A percentile compares a stretch with the other conserved stretches of the same genome.
Evolutionary conservation across 1,140 invertebrate species (phyloP).

Genomic region (Lepidostoma basale): DNA sequence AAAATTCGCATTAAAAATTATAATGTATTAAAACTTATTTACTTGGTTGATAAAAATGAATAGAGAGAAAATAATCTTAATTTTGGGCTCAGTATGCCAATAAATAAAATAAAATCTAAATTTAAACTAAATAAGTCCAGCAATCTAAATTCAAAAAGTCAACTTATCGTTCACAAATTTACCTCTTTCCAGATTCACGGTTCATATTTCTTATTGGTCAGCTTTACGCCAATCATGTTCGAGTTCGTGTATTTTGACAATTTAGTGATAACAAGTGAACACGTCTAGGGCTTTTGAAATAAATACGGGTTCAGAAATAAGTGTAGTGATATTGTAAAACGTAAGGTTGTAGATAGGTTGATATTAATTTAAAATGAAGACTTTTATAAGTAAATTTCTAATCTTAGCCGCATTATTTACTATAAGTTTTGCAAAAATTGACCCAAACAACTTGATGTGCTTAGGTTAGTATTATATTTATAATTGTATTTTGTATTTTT

Average conservation of each 20-base stretch:
- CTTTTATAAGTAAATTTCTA: background rate
- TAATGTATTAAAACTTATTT: too few relatives aligned
- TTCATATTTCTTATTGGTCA: conserved; percentile 9
- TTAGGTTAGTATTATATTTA: conserved; percentile 50
- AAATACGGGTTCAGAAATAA: background rate
- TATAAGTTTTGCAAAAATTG: conserved; percentile 54
- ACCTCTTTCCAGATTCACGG: too few relatives aligned
- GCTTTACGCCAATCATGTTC: conserved; percentile 50
- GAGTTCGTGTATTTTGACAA: conserved; percentile 54
- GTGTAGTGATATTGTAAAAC: too few relatives aligned
- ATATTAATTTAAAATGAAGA: conserved; percentile 26
- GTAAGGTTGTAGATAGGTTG: too few relatives aligned
- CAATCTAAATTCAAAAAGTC: too few relatives aligned
- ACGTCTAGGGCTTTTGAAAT: conserved; percentile 27
- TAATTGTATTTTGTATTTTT: background rate
- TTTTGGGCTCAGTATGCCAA: too few relatives aligned
- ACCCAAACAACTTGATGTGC: conserved; percentile 58
- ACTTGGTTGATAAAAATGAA: too few relatives aligned
- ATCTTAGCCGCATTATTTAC: conserved; percentile 28
- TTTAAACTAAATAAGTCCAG: too few relatives aligned
- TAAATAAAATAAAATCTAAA: too few relatives aligned
- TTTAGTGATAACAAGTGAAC: conserved; percentile 48
- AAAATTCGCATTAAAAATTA: too few relatives aligned
- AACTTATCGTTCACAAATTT: too few relatives aligned
- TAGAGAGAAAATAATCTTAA: too few relatives aligned